A percentile compares a stretch with the other conserved stretches of the same genome.
These are phyloP conservation scores for Sebastiscus albofasciatus DNA, from an alignment of 2,797 vertebrate species.

Conservation along the genomic window DNA sequence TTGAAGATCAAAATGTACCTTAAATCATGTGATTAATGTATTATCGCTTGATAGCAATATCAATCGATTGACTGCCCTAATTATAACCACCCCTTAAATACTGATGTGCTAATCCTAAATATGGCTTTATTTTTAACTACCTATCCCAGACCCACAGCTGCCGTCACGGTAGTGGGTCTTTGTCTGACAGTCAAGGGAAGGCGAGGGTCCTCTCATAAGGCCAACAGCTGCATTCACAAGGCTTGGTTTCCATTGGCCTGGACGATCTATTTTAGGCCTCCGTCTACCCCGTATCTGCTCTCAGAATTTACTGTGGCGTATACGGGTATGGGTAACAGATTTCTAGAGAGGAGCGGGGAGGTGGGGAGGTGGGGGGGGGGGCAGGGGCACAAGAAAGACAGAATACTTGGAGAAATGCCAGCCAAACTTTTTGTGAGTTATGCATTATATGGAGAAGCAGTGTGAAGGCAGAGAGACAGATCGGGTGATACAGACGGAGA, in stretches of 20 bases:
- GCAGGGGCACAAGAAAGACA: conserved; percentile 34
- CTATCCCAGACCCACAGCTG: conserved; percentile 21
- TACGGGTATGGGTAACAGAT: conserved; percentile 67
- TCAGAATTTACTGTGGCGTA: conserved; percentile 61
- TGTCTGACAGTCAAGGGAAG: conserved; percentile 34
- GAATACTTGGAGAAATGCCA: conserved; percentile 49
- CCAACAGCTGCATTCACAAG: conserved; percentile 74
- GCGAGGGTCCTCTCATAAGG: conserved; percentile 53
- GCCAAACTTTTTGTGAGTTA: conserved; percentile 48
- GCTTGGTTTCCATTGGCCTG: conserved; percentile 42
- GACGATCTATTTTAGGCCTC: conserved; percentile 66
- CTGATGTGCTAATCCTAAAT: conserved; percentile 10
- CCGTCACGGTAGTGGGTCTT: conserved; percentile 4
- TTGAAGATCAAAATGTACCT: too few relatives aligned
- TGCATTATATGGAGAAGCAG: conserved; percentile 32
- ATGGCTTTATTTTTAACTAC: conserved; percentile 13
- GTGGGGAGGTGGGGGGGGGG: too few relatives aligned
- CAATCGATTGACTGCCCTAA: too few relatives aligned
- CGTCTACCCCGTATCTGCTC: conserved; percentile 59
- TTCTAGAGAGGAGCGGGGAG: conserved; percentile 19
- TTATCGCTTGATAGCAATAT: too few relatives aligned
- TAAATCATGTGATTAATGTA: too few relatives aligned
- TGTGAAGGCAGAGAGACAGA: conserved; percentile 48
- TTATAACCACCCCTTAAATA: conserved; percentile 17
- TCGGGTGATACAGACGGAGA: conserved; percentile 50